A percentile compares a stretch with the other conserved stretches of the same genome.
phyloP scores from a whole-genome alignment of 2,888 invertebrate genomes.

The Drosophila nr. fundita region DNA sequence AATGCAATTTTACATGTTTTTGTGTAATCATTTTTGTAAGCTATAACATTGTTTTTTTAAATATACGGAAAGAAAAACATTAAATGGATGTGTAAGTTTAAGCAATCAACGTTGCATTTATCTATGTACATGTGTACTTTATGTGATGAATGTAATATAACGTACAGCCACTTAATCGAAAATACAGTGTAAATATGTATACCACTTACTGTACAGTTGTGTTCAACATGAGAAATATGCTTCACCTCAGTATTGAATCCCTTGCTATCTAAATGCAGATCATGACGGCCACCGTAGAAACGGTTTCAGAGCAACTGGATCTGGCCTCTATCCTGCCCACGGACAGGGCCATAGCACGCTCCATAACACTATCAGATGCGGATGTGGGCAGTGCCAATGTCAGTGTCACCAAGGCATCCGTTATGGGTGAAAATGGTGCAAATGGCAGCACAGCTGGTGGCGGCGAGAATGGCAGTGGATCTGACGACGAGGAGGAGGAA shows the following conservation, averaged over 20 bases:
- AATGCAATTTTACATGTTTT: slow-evolving; percentile 59
- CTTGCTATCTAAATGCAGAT: slow-evolving; percentile 87
- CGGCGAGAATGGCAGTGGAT: slow-evolving; percentile 88
- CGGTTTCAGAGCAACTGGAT: slow-evolving; percentile 95
- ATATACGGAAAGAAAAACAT: slow-evolving; percentile 21
- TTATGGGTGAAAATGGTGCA: slow-evolving; percentile 87
- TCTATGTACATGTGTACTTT: slow-evolving; percentile 62
- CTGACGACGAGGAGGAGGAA: slow-evolving; percentile 88
- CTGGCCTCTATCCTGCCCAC: slow-evolving; percentile 93
- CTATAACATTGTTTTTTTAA: slow-evolving; percentile 29
- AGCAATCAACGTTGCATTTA: slow-evolving; percentile 62
- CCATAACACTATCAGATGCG: slow-evolving; percentile 94
- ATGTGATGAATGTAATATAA: slow-evolving; percentile 63
- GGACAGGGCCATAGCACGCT: slow-evolving; percentile 93
- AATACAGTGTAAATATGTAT: slow-evolving; percentile 61
- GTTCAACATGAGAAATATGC: slow-evolving; percentile 10
- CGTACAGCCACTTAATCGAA: slow-evolving; percentile 46
- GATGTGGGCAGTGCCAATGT: slow-evolving; percentile 92
- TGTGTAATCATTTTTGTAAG: slow-evolving; percentile 55
- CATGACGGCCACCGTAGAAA: slow-evolving; percentile 98
- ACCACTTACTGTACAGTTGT: slow-evolving; percentile 41
- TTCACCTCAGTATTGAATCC: slow-evolving; percentile 33
- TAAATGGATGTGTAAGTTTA: slow-evolving; percentile 64
- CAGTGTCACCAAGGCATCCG: slow-evolving; percentile 88
- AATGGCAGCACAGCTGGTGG: slow-evolving; percentile 89